Percentiles rank a stretch among this genome's conserved stretches.
These are phyloP conservation scores for Xylota segnis DNA, from an alignment of 2,888 invertebrate species.

Conservation along the genomic window DNA sequence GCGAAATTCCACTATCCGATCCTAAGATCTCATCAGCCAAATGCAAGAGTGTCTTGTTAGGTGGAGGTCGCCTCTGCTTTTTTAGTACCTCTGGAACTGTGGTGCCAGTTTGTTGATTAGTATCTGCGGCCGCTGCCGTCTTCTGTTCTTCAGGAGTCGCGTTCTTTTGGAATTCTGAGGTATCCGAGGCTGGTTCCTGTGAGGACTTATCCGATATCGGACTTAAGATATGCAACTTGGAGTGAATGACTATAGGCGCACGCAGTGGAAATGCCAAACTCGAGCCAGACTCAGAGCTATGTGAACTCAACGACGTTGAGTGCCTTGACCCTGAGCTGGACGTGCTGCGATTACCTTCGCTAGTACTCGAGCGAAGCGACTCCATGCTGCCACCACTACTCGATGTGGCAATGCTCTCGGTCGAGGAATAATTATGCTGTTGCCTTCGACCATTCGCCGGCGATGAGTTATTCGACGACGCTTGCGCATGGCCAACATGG, in stretches of 20 bases:
- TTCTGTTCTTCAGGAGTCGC: slow-evolving; percentile 87
- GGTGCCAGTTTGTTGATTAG: slow-evolving; percentile 48
- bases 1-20: slow-evolving; percentile 94
- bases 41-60: slow-evolving; percentile 89
- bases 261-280: slow-evolving; percentile 87
- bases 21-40: slow-evolving; percentile 90
- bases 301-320: slow-evolving; percentile 93
- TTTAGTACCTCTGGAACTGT: slow-evolving; percentile 77
- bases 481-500: slow-evolving; percentile 84
- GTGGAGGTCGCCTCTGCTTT: slow-evolving; percentile 87
- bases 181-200: slow-evolving; percentile 93
- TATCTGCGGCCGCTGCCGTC: slow-evolving; percentile 65
- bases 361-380: slow-evolving; percentile 93
- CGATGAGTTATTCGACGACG: slow-evolving; percentile 78
- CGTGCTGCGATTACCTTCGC: slow-evolving; percentile 94
- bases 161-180: slow-evolving; percentile 92
- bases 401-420: slow-evolving; percentile 94
- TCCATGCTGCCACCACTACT: slow-evolving; percentile 95
- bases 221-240: slow-evolving; percentile 93
- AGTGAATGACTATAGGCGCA: slow-evolving; percentile 89
- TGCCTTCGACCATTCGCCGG: slow-evolving; percentile 75
- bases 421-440: slow-evolving; percentile 86
- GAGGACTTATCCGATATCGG: slow-evolving; percentile 96
- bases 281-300: slow-evolving; percentile 91
- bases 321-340: slow-evolving; percentile 93